Evolutionary conservation across 2,888 invertebrate genomes (phyloP), one percentile per base, ranked within the genome.

Genomic region (Dasysyrphus albostriatus): DNA sequence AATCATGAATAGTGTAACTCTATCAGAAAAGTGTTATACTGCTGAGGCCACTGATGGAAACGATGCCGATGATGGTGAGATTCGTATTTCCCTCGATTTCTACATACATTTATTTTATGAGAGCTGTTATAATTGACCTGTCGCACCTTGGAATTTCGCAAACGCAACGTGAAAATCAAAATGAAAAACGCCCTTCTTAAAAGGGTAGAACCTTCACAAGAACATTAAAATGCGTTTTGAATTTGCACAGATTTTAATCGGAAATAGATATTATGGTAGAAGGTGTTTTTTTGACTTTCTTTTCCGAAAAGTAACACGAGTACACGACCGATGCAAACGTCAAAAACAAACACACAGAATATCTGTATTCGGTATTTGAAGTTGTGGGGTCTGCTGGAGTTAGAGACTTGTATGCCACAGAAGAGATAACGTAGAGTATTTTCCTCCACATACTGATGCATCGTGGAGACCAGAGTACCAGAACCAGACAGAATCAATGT

Each of bases 81-180:
- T 61, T 81, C 54, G 39, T 69, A 61, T 73, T 74, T 67, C 79
- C 67, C 58, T 63, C 58, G 79, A 83, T 83, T 83, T 74, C 54
- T 83, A 37, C 39, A 34, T 37, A 19, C 32, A 47, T 32, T 4
- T 4, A 32, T 32, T 24, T 29, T 10, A 8, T 47, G n/a, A 9
- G 78, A 82, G 74, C 82, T 82, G 85, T 82, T 63, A 85, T 85
- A 85, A 82, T 82, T 82, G 85, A 78, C 85, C 82, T 82, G 82
- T 85, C 85, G 82, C 77, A 82, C 74, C 74, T 77, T 78, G 82
- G 77, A 82, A 61, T 85, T 82, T 77, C 69, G 58, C 73, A 85
- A 85, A 69, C 74, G 49, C 49, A 74, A 61, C 14, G 29, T 37
- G 3, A 63, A 49, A 39, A 29, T 19, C 14, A 7, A 34, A 63